Base-by-base conservation (phyloP, 2,113 vertebrate genomes). In the Chlorocebus sabaeus region DNA sequence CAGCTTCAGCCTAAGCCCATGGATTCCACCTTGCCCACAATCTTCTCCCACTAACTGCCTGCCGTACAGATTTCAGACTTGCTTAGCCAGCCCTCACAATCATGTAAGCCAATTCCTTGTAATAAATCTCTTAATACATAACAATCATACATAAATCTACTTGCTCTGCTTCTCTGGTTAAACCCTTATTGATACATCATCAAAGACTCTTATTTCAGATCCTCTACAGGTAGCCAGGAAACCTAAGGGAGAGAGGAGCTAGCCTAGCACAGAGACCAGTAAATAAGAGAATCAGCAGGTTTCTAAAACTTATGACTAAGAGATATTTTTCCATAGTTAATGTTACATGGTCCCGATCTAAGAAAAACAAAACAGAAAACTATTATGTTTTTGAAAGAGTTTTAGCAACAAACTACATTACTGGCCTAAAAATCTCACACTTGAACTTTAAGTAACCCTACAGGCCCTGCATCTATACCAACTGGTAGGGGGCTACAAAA, bases 321-420 rank as follows among this genome's bases (percentile, higher is more conserved):
- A 91, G n/a, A 93, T 73, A 30, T 45, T 89, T 70, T 90, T n/a
- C 35, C 95, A 22, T 8, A 64, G 18, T 59, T 72, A 89, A 32
- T 82, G n/a, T 72, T 61, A 89, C n/a, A 91, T 17, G 16, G 27
- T 48, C 43, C 14, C 11, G 9, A 95, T 38, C 82, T 78, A 86
- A 81, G 30, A 40, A 70, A 84, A 86, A 64, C 18, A 79, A 38
- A 90, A 79, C 2, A 93, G 59, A 91, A 98, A 89, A 30, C 43
- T 73, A 80, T 72, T 11, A 92, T 73, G 14, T 82, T 92, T 92
- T 64, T 85, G 8, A 64, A 72, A 78, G 30, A 89, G 18, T 90
- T 93, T 88, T 81, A 95, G 48, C 40, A 81, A 18, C 32, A 91
- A 97, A 94, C 25, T 89, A 55, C 30, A 95, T 27, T 61, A 88